Percentiles rank a stretch among this genome's conserved stretches.
phyloP scores from a whole-genome alignment of 2,797 vertebrate genomes.

The Sebastes cheni region DNA sequence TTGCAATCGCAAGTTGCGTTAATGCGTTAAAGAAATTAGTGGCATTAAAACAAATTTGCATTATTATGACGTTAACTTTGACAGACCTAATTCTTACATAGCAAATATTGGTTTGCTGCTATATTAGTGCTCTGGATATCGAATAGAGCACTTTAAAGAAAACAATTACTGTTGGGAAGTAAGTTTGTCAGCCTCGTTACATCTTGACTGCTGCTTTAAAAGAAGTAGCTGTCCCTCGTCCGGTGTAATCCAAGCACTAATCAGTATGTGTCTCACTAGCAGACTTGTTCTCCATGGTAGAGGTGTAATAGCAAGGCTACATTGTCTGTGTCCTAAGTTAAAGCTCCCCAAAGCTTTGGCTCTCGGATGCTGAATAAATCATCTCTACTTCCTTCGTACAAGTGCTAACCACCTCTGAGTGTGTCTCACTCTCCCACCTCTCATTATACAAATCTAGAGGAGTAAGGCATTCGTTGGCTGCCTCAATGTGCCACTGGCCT shows the following conservation, averaged over 20 bases:
- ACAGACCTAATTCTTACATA: neutral
- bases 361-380: constrained; percentile 73
- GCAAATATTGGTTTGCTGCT: neutral
- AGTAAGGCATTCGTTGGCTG: constrained; percentile 73
- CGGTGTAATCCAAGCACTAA: constrained; percentile 38
- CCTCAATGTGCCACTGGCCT: constrained; percentile 69
- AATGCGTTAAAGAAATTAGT: too few relatives aligned
- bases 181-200: neutral
- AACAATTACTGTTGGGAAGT: neutral
- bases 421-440: constrained; percentile 70
- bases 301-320: constrained; percentile 52
- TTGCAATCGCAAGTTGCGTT: too few relatives aligned
- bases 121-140: neutral
- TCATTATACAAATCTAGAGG: constrained; percentile 77
- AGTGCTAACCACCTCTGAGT: constrained; percentile 68
- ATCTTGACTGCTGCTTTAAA: constrained; percentile 27
- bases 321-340: constrained; percentile 63
- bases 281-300: constrained; percentile 40
- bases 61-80: too few relatives aligned
- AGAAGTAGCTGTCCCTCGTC: neutral
- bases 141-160: neutral
- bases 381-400: constrained; percentile 64
- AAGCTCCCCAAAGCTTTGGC: constrained; percentile 67
- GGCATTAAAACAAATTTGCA: too few relatives aligned
- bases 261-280: constrained; percentile 43